Percentiles rank a stretch among this genome's conserved stretches.
Conservation (phyloP, 1,140 invertebrate genomes). For the Elysia chlorotica region DNA sequence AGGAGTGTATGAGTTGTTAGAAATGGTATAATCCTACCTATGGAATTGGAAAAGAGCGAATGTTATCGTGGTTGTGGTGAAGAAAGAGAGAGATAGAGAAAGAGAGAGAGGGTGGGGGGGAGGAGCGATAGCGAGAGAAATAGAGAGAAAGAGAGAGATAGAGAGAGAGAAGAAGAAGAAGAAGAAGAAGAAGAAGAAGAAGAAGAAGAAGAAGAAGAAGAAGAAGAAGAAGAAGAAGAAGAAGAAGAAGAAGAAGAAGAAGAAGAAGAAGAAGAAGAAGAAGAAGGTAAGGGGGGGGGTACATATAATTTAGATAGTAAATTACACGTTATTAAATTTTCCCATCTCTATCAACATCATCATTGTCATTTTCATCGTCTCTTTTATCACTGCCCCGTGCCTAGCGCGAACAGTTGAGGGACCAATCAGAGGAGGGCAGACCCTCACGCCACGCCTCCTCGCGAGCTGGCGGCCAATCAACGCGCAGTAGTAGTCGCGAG, state of each 20-base stretch:
- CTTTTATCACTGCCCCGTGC: not conserved
- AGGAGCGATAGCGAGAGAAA: not conserved
- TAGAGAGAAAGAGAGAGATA: too few species aligned
- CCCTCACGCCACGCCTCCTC: not conserved
- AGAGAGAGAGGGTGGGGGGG: not conserved
- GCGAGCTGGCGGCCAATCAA: not conserved
- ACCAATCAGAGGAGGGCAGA: constrained; percentile 15
- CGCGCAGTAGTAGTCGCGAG: not conserved
- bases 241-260: too few species aligned
- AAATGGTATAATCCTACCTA: too few species aligned
- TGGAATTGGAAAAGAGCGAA: too few species aligned
- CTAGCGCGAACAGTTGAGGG: constrained; percentile 13
- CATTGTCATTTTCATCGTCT: not conserved
- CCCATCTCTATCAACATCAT: not conserved
- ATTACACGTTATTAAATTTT: too few species aligned
- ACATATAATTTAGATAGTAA: too few species aligned
- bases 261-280: too few species aligned
- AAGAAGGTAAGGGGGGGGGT: too few species aligned
- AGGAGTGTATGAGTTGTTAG: not conserved
- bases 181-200: too few species aligned
- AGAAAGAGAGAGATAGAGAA: not conserved
- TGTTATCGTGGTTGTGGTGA: not conserved
- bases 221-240: too few species aligned
- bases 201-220: too few species aligned
- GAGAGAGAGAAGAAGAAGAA: too few species aligned